These are phyloP conservation scores for Neoarius graeffei DNA, from an alignment of 2,113 vertebrate species.

Conservation along the genomic window DNA sequence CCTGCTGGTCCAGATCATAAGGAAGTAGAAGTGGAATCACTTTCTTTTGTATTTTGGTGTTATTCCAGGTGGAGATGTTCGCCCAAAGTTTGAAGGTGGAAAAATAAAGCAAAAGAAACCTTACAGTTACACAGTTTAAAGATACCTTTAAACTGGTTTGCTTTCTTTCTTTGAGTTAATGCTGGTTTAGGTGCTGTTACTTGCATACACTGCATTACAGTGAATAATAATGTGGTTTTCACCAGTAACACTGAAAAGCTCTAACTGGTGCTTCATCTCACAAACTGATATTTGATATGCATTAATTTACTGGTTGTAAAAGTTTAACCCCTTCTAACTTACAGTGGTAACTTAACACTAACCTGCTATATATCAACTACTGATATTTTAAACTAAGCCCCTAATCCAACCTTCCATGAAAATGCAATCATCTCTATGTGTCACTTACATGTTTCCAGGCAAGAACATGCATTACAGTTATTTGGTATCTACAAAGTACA, in stretches of 20 bases:
- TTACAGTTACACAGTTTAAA: background rate
- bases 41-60: background rate
- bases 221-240: slow-evolving; percentile 9
- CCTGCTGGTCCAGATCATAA: background rate
- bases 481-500: background rate
- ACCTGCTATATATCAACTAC: background rate
- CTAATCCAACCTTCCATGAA: background rate
- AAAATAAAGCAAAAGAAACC: background rate
- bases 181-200: background rate
- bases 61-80: background rate
- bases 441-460: background rate
- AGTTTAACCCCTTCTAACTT: background rate
- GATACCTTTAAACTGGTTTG: background rate
- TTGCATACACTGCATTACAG: background rate
- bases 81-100: background rate
- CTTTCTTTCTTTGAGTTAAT: background rate
- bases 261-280: slow-evolving; percentile 43
- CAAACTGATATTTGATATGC: slow-evolving; percentile 31
- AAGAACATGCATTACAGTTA: background rate
- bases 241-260: slow-evolving; percentile 15
- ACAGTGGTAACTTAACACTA: background rate
- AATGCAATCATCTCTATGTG: background rate
- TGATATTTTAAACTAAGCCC: background rate
- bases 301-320: background rate
- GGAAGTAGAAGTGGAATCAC: background rate